phyloP scores from a whole-genome alignment of 2,113 vertebrate genomes.

The Ivindomyrus marchei region DNA sequence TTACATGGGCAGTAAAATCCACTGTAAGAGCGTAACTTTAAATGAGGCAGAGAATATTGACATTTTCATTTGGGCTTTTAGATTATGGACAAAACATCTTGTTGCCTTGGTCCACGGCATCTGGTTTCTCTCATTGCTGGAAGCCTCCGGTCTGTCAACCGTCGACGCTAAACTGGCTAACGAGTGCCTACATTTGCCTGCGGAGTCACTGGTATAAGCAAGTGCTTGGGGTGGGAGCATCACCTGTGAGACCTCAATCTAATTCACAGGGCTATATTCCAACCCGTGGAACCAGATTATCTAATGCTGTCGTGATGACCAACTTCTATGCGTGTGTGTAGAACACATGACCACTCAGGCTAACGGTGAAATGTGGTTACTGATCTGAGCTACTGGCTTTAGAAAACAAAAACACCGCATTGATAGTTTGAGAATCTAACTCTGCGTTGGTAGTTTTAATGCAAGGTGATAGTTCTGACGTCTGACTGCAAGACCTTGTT shows the following conservation, averaged over 20 bases:
- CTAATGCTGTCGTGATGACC: neutral
- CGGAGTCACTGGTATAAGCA: neutral
- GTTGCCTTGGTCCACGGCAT: neutral
- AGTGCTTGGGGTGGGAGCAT: neutral
- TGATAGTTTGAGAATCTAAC: neutral
- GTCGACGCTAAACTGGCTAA: neutral
- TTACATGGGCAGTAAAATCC: neutral
- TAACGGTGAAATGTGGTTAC: neutral
- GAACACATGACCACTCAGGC: neutral
- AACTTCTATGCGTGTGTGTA: neutral
- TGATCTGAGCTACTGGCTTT: neutral
- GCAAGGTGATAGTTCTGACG: neutral
- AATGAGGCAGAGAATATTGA: neutral
- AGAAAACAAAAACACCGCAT: neutral
- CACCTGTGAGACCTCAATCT: neutral
- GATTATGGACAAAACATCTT: neutral
- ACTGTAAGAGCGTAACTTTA: neutral
- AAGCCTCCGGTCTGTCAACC: neutral
- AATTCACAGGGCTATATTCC: neutral
- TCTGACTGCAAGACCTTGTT: neutral
- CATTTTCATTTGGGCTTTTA: neutral
- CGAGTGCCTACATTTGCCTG: neutral
- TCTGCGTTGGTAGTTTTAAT: neutral
- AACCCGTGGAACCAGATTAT: neutral
- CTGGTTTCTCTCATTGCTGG: neutral